Evolutionary conservation across 2,113 vertebrate species (phyloP).

Genomic region (Lipotes vexillifer): DNA sequence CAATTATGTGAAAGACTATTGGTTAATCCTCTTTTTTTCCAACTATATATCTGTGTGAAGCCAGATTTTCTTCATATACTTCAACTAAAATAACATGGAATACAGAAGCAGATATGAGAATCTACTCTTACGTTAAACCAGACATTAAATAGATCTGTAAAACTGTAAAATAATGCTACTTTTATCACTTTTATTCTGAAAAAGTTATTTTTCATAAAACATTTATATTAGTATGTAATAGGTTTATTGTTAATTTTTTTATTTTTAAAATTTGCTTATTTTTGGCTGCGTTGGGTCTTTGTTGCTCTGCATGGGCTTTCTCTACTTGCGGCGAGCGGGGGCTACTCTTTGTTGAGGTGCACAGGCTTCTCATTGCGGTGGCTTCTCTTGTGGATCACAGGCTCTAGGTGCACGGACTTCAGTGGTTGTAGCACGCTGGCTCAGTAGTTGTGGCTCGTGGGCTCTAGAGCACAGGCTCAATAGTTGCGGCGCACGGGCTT

Average conservation of each 20-base stretch:
- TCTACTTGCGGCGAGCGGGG: too few relatives aligned
- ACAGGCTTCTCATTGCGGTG: too few relatives aligned
- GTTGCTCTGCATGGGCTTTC: too few relatives aligned
- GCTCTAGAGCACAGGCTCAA: too few relatives aligned
- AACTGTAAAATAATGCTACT: background rate
- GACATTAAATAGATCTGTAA: background rate
- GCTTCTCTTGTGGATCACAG: too few relatives aligned
- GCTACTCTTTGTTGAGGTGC: too few relatives aligned
- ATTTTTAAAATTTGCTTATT: too few relatives aligned
- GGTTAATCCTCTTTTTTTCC: background rate
- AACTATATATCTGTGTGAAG: background rate
- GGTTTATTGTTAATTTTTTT: background rate
- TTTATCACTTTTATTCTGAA: background rate
- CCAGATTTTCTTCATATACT: background rate
- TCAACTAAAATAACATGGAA: background rate
- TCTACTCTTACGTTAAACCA: background rate
- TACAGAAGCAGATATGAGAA: background rate
- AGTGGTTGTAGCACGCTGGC: too few relatives aligned
- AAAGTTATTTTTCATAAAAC: background rate
- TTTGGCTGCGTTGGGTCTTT: too few relatives aligned
- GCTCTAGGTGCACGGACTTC: too few relatives aligned
- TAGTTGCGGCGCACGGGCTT: too few relatives aligned
- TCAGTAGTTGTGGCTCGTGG: too few relatives aligned
- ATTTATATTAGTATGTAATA: background rate
- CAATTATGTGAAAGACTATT: background rate